Evolutionary conservation across 2,888 invertebrate genomes (phyloP), one percentile per base, ranked within the genome.

Genomic region (Eristalis intricaria): DNA sequence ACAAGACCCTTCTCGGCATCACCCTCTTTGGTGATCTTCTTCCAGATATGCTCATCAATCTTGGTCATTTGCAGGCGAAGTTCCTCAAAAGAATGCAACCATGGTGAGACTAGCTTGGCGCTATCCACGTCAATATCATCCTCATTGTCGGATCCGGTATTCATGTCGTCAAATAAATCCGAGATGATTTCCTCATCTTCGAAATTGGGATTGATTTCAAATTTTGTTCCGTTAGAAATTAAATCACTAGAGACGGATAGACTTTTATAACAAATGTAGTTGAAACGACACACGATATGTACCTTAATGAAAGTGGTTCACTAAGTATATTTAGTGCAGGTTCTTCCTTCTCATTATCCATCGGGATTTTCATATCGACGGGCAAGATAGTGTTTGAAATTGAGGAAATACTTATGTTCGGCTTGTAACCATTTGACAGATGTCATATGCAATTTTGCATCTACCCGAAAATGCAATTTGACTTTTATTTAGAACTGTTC

Each of bases 61-160:
- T 90, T 88, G 0, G 68, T 61, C 93, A 93, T 93, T 22, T 90
- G 85, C 1, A 74, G 11, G 1, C 91, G 91, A 4, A 93, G 78
- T 32, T 93, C 91, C 0, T 89, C 89, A 40, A 93, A 93, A 0
- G 92, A 88, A 43, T 90, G 89, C 0, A 90, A 91, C 93, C 93
- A 93, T 0, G 93, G 93, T 0, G 93, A 92, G 0, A 90, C 87
- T 7, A 92, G 82, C 1, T 88, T 71, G 15, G 60, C 85, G 4
- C 7, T 87, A 13, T 88, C 78, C 0, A 88, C 80, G 19, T 90
- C 89, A 7, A 23, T 11, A 4, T 90, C 90, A 2, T 90, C 90
- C 56, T 91, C 91, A 1, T 90, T 90, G 15, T 89, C 90, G 2
- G 90, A 90, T 0, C 88, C 89, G 0, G 87, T 69, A 81, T 89